Evolutionary conservation across 2,113 vertebrate genomes (phyloP).

Genomic region (Brachypteracias leptosomus): DNA sequence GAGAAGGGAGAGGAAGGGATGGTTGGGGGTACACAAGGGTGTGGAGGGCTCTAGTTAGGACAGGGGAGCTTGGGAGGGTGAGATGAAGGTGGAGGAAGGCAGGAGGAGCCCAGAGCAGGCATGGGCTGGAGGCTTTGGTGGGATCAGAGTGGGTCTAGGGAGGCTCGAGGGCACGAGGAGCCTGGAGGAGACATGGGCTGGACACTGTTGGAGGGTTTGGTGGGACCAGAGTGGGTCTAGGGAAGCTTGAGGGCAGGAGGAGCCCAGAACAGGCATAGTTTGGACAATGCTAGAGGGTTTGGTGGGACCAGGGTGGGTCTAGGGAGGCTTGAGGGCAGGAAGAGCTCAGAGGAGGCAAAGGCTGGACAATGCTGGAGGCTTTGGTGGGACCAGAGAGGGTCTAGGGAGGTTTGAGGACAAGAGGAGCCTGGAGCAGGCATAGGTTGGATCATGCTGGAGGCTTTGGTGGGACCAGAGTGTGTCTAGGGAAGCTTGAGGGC

Average conservation of each 20-base stretch:
- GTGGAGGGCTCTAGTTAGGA: accelerated
- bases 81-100: background rate
- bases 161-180: background rate
- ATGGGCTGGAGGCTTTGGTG: background rate
- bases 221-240: too few species aligned
- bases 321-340: background rate
- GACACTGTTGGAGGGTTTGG: background rate
- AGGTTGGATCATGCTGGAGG: background rate
- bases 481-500: background rate
- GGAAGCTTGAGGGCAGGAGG: background rate
- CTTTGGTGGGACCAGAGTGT: too few species aligned
- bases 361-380: background rate
- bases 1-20: background rate
- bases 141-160: too few species aligned
- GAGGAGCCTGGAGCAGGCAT: background rate
- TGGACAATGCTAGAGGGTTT: background rate
- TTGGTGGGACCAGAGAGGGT: too few species aligned
- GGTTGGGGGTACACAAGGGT: background rate
- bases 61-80: background rate
- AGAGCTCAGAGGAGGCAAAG: background rate
- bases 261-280: background rate
- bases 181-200: background rate
- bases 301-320: too few species aligned
- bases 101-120: background rate
- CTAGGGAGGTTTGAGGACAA: background rate